Percentiles rank a stretch among this genome's conserved stretches.
Evolutionary conservation across 2,113 vertebrate species (phyloP).

Genomic region (Athene cunicularia): DNA sequence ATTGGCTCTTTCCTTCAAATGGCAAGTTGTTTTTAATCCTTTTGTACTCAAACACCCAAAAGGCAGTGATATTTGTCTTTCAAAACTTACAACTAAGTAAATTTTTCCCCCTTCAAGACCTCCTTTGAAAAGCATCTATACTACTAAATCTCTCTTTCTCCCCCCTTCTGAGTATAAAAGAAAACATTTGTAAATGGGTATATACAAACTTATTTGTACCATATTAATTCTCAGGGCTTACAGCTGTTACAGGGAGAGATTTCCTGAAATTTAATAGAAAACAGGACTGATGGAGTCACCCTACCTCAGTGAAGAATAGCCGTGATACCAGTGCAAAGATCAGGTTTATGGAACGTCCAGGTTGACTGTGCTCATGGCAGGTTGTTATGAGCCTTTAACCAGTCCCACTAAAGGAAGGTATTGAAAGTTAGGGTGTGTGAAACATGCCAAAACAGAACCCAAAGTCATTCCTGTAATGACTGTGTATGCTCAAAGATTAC

Average conservation of each 20-base stretch:
- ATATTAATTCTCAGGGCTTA: neutral
- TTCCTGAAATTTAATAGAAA: neutral
- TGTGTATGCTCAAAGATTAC: neutral
- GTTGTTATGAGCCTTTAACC: neutral
- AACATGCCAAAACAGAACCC: neutral
- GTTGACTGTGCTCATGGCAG: neutral
- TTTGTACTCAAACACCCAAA: constrained; percentile 6
- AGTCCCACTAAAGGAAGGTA: neutral
- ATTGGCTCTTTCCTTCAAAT: neutral
- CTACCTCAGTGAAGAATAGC: neutral
- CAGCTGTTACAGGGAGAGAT: neutral
- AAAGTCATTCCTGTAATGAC: neutral
- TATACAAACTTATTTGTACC: neutral
- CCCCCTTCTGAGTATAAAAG: neutral
- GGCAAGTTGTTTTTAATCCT: neutral
- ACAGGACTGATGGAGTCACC: neutral
- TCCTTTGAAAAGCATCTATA: neutral
- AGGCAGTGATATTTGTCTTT: neutral
- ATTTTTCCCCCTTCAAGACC: neutral
- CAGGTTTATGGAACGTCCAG: neutral
- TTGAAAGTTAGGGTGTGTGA: neutral
- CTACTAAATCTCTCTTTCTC: neutral
- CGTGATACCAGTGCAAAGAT: neutral
- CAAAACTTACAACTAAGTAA: neutral
- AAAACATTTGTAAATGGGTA: neutral